These are phyloP conservation scores for Smittia aterrima DNA, from an alignment of 2,888 invertebrate genomes.

Conservation along the genomic window DNA sequence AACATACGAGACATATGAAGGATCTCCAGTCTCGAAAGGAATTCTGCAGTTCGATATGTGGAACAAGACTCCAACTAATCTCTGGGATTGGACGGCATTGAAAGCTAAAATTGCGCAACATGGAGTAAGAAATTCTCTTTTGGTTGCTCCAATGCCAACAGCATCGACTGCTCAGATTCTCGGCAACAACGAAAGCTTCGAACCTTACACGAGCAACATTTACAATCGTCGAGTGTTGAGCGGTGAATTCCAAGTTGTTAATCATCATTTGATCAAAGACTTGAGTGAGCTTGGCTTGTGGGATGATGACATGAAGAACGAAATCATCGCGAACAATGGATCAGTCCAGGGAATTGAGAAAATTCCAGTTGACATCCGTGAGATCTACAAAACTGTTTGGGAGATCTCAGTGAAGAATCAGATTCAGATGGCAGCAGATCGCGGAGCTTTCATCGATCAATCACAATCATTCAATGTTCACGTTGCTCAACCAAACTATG, in stretches of 20 bases:
- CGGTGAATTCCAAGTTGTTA: slow-evolving; percentile 95
- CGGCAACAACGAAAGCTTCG: slow-evolving; percentile 97
- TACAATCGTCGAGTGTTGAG: slow-evolving; percentile 91
- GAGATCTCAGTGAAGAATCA: slow-evolving; percentile 92
- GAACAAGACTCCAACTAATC: slow-evolving; percentile 78
- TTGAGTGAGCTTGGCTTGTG: slow-evolving; percentile 87
- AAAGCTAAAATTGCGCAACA: slow-evolving; percentile 81
- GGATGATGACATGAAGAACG: slow-evolving; percentile 94
- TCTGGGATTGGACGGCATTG: slow-evolving; percentile 86
- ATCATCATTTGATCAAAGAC: slow-evolving; percentile 92
- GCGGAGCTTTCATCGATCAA: slow-evolving; percentile 98
- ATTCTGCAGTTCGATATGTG: slow-evolving; percentile 98
- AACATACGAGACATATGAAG: slow-evolving; percentile 86
- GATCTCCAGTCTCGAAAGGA: slow-evolving; percentile 91
- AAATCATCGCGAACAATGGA: slow-evolving; percentile 85
- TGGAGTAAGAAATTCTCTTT: slow-evolving; percentile 89
- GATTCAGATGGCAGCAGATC: slow-evolving; percentile 95
- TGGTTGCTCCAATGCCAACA: slow-evolving; percentile 97
- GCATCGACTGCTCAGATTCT: slow-evolving; percentile 98
- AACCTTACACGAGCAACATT: slow-evolving; percentile 97
- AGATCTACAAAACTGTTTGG: slow-evolving; percentile 95
- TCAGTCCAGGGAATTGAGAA: slow-evolving; percentile 85
- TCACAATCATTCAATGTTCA: slow-evolving; percentile 98
- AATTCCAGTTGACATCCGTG: slow-evolving; percentile 82
- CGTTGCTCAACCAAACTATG: slow-evolving; percentile 91